A percentile compares a stretch with the other conserved stretches of the same genome.
These are phyloP conservation scores for Thunnus albacares DNA, from an alignment of 2,797 vertebrate genomes.

Conservation along the genomic window DNA sequence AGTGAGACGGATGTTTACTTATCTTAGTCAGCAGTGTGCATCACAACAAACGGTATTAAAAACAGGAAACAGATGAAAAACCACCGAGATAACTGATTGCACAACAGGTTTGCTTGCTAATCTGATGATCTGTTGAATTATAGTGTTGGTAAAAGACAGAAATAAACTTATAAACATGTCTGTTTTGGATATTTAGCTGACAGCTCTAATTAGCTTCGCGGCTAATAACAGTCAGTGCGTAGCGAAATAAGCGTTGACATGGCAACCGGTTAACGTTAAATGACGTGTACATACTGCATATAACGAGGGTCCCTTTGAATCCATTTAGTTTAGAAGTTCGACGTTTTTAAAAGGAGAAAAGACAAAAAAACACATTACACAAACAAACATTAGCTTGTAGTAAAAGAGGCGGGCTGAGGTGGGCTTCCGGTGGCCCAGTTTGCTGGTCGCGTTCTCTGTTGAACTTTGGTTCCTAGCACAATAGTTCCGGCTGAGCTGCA, in stretches of 20 bases:
- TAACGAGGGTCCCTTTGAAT: constrained; percentile 48
- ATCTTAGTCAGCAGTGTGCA: background rate
- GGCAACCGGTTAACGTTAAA: background rate
- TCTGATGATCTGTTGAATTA: background rate
- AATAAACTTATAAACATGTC: background rate
- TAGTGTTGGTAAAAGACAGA: background rate
- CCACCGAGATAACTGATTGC: background rate
- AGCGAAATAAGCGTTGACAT: background rate
- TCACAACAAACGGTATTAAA: background rate
- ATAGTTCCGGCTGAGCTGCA: background rate
- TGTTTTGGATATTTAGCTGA: constrained; percentile 19
- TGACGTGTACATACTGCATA: constrained; percentile 66
- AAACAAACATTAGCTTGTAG: constrained; percentile 40
- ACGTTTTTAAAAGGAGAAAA: background rate
- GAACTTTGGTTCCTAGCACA: constrained; percentile 40
- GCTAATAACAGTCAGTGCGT: constrained; percentile 10
- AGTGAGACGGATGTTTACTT: background rate
- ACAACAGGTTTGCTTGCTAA: background rate
- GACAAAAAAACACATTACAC: background rate
- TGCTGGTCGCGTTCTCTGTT: background rate
- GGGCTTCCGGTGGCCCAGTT: constrained; percentile 57
- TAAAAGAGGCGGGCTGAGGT: background rate
- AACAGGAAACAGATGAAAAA: constrained; percentile 15
- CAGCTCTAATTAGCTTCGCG: background rate
- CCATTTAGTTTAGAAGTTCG: constrained; percentile 56